A percentile compares a stretch with the other conserved stretches of the same genome.
Evolutionary conservation across 2,888 invertebrate genomes (phyloP).

Genomic region (Microctonus brassicae): DNA sequence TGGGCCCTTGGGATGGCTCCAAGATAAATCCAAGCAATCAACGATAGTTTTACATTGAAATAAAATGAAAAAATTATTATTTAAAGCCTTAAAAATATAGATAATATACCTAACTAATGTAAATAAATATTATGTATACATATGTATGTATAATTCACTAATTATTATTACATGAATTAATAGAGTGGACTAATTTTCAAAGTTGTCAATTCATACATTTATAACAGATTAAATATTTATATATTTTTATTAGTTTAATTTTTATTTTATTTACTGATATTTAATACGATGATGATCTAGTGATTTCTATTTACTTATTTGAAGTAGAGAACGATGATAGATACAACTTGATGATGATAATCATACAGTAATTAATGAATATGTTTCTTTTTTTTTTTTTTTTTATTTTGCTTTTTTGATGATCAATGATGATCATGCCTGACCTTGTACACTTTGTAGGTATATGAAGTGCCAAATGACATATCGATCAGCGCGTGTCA

Average conservation of each 20-base stretch:
- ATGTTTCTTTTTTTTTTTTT: background rate
- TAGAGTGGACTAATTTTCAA: too few relatives aligned
- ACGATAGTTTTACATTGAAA: background rate
- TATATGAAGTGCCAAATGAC: slow-evolving; percentile 51
- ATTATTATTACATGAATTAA: too few relatives aligned
- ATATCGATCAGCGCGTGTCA: slow-evolving; percentile 44
- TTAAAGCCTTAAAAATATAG: background rate
- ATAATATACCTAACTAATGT: background rate
- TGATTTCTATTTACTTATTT: background rate
- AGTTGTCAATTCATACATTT: too few relatives aligned
- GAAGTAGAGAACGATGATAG: background rate
- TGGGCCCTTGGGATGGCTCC: slow-evolving; percentile 1
- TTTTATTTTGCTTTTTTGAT: slow-evolving; percentile 14
- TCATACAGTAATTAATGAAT: slow-evolving; percentile 3
- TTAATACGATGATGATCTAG: background rate
- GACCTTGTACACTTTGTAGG: slow-evolving; percentile 52
- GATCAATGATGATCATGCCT: slow-evolving; percentile 35
- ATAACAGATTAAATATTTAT: background rate
- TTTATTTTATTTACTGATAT: background rate
- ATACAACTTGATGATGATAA: slow-evolving; percentile 2
- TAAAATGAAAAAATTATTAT: background rate
- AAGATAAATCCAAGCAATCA: slow-evolving; percentile 3
- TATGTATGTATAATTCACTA: too few relatives aligned
- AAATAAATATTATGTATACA: too few relatives aligned
- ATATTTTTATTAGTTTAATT: background rate